Base-by-base conservation (phyloP, 2,888 invertebrate genomes). In the Pandemis heparana region DNA sequence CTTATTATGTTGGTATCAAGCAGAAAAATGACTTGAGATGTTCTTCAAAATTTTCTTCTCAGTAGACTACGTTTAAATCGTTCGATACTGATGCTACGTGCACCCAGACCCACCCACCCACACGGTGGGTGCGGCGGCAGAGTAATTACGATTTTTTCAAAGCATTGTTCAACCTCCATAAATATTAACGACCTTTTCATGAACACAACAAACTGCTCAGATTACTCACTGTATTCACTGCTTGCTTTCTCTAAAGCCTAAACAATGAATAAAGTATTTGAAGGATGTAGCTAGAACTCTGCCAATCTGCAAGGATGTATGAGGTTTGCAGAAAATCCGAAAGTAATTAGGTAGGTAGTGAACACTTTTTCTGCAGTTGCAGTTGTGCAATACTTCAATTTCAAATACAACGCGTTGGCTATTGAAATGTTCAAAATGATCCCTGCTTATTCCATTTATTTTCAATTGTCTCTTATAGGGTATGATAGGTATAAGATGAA, bases 401-500 rank as follows among this genome's bases (percentile, higher is more conserved):
- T 23, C 12, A 23, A 23, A 12, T 12, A 23, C 5, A 23, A 56
- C 23, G 12, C 23, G 12, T 53, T 53, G 8, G 16, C 4, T 2
- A 23, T 56, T 56, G 56, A 23, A 12, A 56, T 23, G 5, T 56
- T 23, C n/a, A 56, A 10, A 56, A 56, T 23, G 10, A 23, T 23
- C 3, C 23, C 23, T 56, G 23, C 12, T 56, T 53, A 18, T 16
- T 51, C 53, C 18, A 9, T 9, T 53, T 53, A 53, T 53, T 53
- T 6, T 53, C 56, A 56, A 56, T 56, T 56, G 56, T 56, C 56
- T 18, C 56, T 12, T 46, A 39, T 46, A 72, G 46, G 46, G 32
- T 23, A 46, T 73, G 74, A 70, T 78, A 81, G 74, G 69, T 78
- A 81, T 82, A 83, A 83, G 80, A 83, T 83, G 78, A 78, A 78